Base-by-base conservation (phyloP, 2,888 invertebrate genomes). In the Ophion ellenae region DNA sequence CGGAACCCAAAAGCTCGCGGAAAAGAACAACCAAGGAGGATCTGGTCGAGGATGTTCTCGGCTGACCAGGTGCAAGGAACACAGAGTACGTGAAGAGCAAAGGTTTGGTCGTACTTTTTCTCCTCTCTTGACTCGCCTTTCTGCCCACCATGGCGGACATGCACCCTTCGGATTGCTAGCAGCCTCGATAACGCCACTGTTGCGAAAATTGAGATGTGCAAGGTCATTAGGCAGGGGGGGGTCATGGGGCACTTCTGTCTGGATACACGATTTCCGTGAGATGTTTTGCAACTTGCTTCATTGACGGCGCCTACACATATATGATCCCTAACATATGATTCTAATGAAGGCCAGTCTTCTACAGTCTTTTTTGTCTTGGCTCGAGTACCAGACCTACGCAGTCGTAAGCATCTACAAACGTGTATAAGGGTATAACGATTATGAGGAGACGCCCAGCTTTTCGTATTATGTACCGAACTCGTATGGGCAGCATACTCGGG, bases 201-300 rank as follows among this genome's bases (percentile, higher is more conserved):
- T 91, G 91, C 90, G 88, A 90, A 90, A 92, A 92, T 92, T 92
- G 90, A 89, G 86, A 89, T 88, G 90, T 91, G 90, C 90, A 92
- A 92, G 90, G 89, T 90, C 90, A 89, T 86, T n/a, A n/a, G n/a
- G n/a, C n/a, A n/a, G n/a, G n/a, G 83, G 87, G 87, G 88, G 89
- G 90, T 89, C 90, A 89, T 83, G 76, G 75, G 83, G 61, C 36
- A 67, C 67, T 64, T 64, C 53, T 28, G 57, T 64, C 83, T 64
- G 24, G 59, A 75, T 83, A 57, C 59, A 69, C 45, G 57, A 79
- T 73, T 59, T 14, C 59, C 28, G 24, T 53, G 67, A 45, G 66
- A 24, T 63, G 47, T n/a, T 57, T 59, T 36, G 36, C n/a, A 24
- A 9, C 40, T 40, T 40, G 40, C 40, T 40, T 40, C 9, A 40